phyloP scores from a whole-genome alignment of 2,888 invertebrate genomes.

The Nebria salina region DNA sequence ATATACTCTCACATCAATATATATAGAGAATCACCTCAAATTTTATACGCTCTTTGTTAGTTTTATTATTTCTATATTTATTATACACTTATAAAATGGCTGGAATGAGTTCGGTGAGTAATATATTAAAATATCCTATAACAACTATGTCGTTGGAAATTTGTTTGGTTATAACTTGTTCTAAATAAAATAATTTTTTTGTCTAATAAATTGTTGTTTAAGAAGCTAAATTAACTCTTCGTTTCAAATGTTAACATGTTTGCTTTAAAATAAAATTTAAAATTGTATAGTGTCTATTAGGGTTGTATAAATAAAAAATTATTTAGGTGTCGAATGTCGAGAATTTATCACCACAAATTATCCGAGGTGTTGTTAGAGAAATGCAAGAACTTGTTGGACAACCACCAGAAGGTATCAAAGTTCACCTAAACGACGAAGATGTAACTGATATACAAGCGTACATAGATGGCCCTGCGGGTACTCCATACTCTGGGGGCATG shows the following conservation, averaged over 20 bases:
- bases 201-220: too few species aligned
- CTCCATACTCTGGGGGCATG: conserved; percentile 89
- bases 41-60: conserved; percentile 20
- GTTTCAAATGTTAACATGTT: neutral
- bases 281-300: neutral
- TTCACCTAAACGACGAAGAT: conserved; percentile 90
- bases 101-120: conserved; percentile 48
- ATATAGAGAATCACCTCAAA: conserved; percentile 27
- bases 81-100: conserved; percentile 33
- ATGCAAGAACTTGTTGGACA: conserved; percentile 82
- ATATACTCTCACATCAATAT: conserved; percentile 34
- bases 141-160: neutral
- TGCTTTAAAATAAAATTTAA: neutral
- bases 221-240: neutral
- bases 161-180: conserved; percentile 19
- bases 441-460: conserved; percentile 93
- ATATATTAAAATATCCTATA: neutral
- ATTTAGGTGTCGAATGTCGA: conserved; percentile 87
- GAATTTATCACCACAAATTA: conserved; percentile 93
- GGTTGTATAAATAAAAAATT: neutral
- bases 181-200: conserved; percentile 5
- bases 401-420: conserved; percentile 92
- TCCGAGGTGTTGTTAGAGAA: conserved; percentile 87
- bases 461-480: conserved; percentile 85
- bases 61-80: neutral